phyloP scores from a whole-genome alignment of 2,113 vertebrate genomes.

The Rhegmatorhina hoffmannsi region DNA sequence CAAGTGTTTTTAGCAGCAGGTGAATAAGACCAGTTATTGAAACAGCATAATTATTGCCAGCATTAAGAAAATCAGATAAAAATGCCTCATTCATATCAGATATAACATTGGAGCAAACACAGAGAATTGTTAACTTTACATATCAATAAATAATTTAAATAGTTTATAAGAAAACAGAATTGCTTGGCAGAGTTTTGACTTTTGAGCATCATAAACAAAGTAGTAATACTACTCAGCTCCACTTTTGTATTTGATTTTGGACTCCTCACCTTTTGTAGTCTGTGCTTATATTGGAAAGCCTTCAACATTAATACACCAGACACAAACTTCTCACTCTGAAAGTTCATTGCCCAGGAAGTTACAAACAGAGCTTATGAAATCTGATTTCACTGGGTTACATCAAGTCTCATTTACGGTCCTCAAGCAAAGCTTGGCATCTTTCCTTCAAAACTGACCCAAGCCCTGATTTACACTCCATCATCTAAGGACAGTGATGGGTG shows the following conservation, averaged over 20 bases:
- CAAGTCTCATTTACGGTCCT: background rate
- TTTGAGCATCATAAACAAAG: background rate
- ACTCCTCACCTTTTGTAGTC: background rate
- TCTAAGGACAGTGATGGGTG: background rate
- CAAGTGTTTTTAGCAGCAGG: constrained; percentile 53
- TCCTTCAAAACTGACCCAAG: background rate
- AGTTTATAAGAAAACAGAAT: background rate
- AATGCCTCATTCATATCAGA: constrained; percentile 27
- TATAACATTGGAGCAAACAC: background rate
- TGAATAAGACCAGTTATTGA: constrained; percentile 46
- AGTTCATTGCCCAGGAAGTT: background rate
- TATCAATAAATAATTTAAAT: constrained; percentile 47
- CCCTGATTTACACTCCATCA: background rate
- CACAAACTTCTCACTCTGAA: background rate
- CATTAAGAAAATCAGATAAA: constrained; percentile 33
- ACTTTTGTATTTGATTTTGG: background rate
- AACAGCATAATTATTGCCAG: constrained; percentile 46
- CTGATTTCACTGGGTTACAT: background rate
- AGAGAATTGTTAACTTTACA: constrained; percentile 11
- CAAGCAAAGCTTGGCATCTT: background rate
- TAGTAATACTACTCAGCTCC: background rate
- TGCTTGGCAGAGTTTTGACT: background rate
- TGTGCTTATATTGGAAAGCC: background rate
- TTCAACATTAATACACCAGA: background rate
- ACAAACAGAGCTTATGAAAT: background rate